Evolutionary conservation across 1,140 invertebrate species (phyloP), one percentile per base, ranked within the genome.

Genomic region (Drosophila sucinea): DNA sequence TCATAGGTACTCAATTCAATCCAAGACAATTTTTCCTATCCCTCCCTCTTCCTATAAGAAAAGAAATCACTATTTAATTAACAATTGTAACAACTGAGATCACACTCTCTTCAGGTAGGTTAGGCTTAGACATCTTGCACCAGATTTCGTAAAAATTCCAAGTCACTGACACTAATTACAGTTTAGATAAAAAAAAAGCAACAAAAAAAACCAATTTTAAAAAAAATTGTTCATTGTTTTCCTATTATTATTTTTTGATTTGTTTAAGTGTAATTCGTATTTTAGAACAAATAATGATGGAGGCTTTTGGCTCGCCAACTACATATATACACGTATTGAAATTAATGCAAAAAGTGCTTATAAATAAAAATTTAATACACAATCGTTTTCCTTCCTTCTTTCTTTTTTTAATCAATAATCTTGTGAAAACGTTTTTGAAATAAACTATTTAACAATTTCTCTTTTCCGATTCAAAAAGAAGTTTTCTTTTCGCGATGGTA

Each of bases 81-180:
- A 32, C 30, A 17, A 56, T 17, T 23, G 30, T 23, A 47, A 51
- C 32, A 58, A 58, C 56, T 58, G 56, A 58, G 56, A 58, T 58
- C 56, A 66, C 56, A 66, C 10, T 38, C 41, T 41, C 40, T 58
- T 69, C 76, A 80, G 67, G 30, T 85, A 85, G 70, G 56, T 68
- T 77, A 84, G 70, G 60, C 56, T 77, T 47, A 57, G 33, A 64
- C 60, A 57, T 23, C 60, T 55, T 65, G 68, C 74, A 85, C 83
- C 69, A 68, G 40, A 86, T 79, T 81, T 87, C 82, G 72, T 79
- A 68, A 82, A 58, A 83, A 86, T 86, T 86, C 82, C 82, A 86
- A 60, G 63, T 76, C 60, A 55, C 67, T 38, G 61, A 70, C 62
- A 60, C n/a, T 62, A 40, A 58, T 27, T 62, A 75, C 40, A 41